phyloP scores from a whole-genome alignment of 2,888 invertebrate genomes.

The Nowickia ferox region DNA sequence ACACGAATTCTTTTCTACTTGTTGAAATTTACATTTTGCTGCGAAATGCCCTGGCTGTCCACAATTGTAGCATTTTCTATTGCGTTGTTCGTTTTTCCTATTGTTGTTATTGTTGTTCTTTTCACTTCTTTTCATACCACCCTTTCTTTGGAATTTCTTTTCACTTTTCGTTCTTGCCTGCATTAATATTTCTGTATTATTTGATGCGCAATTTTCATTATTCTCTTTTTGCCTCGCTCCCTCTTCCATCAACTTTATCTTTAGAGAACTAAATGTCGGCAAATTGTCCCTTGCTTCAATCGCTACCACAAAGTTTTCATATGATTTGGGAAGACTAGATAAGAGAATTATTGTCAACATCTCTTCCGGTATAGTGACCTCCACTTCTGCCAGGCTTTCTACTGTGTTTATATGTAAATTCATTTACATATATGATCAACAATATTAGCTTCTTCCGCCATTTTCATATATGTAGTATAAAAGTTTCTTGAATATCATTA shows the following conservation, averaged over 20 bases:
- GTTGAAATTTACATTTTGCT: not conserved
- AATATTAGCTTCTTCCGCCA: not conserved
- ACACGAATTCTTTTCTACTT: not conserved
- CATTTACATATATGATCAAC: not conserved
- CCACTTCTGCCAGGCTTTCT: no score
- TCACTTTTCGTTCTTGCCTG: not conserved
- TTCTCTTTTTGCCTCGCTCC: not conserved
- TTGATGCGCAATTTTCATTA: not conserved
- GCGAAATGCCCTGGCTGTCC: not conserved
- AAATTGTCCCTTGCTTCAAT: not conserved
- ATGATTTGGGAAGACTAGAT: not conserved
- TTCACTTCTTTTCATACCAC: no score
- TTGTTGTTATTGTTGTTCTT: not conserved
- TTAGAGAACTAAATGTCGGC: not conserved
- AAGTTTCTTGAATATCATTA: not conserved
- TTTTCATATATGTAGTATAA: not conserved
- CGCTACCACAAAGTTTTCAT: no score
- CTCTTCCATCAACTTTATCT: not conserved
- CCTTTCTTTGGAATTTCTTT: not conserved
- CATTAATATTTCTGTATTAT: not conserved
- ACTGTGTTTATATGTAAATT: no score
- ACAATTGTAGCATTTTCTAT: not conserved
- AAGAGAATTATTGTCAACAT: not conserved
- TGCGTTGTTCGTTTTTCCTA: not conserved
- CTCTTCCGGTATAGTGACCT: no score